phyloP scores from a whole-genome alignment of 30 jellyfish, hydroid and myxozoan species.

The Cassiopea xamachana region DNA sequence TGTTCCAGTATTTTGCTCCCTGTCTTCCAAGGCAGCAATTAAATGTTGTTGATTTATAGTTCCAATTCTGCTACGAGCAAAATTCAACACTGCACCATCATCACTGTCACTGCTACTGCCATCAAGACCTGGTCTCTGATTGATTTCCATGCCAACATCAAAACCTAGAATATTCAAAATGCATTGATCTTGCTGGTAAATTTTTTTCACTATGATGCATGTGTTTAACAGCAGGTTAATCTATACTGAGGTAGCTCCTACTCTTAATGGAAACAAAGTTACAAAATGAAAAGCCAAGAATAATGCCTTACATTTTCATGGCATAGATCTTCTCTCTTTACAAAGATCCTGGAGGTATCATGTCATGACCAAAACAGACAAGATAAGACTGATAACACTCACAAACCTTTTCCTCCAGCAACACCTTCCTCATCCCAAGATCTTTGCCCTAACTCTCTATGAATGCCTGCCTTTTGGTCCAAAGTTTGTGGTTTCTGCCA shows the following conservation, averaged over 20 bases:
- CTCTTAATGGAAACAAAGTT: no score
- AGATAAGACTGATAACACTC: no score
- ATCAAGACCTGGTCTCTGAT: constrained; percentile 86
- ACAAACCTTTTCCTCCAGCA: neutral
- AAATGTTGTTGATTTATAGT: constrained; percentile 47
- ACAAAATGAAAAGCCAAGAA: no score
- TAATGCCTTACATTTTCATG: no score
- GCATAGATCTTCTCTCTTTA: no score
- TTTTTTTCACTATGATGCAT: no score
- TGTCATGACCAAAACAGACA: no score
- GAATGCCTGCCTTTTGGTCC: neutral
- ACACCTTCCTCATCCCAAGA: neutral
- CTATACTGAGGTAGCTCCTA: no score
- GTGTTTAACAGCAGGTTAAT: no score
- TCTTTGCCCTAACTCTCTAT: neutral
- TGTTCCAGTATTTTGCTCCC: constrained; percentile 26
- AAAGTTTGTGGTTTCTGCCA: neutral
- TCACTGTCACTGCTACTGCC: constrained; percentile 97
- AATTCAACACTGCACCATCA: constrained; percentile 71
- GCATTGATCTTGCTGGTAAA: neutral
- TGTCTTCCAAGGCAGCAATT: constrained; percentile 44
- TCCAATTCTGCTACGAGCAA: constrained; percentile 80
- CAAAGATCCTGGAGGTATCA: no score
- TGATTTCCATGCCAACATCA: constrained; percentile 34
- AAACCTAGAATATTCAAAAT: neutral